Conservation (phyloP, 2,113 vertebrate species). For the Amazona vittata region DNA sequence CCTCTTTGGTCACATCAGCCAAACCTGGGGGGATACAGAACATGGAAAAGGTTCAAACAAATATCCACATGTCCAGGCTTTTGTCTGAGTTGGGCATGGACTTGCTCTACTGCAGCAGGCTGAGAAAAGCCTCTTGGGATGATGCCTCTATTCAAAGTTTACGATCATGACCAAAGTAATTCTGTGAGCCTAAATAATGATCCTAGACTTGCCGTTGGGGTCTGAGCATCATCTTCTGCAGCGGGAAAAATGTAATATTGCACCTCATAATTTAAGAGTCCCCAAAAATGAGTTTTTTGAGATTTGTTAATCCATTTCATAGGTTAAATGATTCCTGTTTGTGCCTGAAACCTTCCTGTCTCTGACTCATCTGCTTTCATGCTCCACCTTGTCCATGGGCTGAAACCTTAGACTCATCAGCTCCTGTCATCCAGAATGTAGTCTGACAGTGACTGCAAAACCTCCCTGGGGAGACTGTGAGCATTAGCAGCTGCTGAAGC, state of each 20-base stretch:
- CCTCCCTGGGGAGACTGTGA: background rate
- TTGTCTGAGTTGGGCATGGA: background rate
- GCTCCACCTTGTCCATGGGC: background rate
- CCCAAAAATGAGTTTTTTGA: background rate
- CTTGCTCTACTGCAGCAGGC: background rate
- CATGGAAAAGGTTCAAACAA: background rate
- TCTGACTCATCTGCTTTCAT: background rate
- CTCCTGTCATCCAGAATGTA: background rate
- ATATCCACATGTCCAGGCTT: background rate
- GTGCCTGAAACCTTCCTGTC: background rate
- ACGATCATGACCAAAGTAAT: background rate
- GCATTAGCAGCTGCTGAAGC: constrained; percentile 1
- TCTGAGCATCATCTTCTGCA: background rate
- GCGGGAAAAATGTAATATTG: background rate
- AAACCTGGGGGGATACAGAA: background rate
- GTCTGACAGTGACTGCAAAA: constrained; percentile 32
- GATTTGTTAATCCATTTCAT: background rate
- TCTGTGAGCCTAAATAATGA: background rate
- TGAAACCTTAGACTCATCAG: constrained; percentile 11
- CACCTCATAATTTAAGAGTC: background rate
- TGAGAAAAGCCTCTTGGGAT: background rate
- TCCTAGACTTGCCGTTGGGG: background rate
- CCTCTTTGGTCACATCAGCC: background rate
- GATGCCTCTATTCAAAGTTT: background rate
- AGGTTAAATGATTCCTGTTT: background rate